These are phyloP conservation scores for Clostera curtula DNA, from an alignment of 2,888 invertebrate genomes.

Conservation along the genomic window DNA sequence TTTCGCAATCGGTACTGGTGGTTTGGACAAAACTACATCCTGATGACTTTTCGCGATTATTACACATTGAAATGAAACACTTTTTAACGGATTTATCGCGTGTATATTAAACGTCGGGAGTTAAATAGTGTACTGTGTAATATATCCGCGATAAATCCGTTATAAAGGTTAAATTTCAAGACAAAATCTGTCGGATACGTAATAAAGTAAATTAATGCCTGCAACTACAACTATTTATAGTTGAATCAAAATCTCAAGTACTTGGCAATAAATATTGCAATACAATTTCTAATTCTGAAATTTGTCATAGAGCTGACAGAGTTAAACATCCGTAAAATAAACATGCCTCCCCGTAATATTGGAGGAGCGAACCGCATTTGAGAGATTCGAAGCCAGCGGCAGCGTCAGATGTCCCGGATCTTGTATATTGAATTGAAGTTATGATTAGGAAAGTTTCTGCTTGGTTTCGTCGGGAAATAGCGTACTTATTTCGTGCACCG, in stretches of 20 bases:
- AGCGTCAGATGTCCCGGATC: constrained; percentile 34
- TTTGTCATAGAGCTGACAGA: constrained; percentile 33
- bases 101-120: no score
- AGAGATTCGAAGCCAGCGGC: constrained; percentile 47
- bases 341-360: constrained; percentile 45
- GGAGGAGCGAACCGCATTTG: constrained; percentile 28
- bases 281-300: constrained; percentile 15
- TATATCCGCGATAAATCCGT: no score
- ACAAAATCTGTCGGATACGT: no score
- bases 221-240: constrained; percentile 16
- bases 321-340: constrained; percentile 60
- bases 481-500: constrained; percentile 22
- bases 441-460: constrained; percentile 49
- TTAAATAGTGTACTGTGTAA: no score
- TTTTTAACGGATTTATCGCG: no score
- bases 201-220: constrained; percentile 7
- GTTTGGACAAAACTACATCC: no score
- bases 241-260: constrained; percentile 5
- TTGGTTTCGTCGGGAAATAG: constrained; percentile 26
- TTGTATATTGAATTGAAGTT: constrained; percentile 55
- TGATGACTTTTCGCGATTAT: no score
- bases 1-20: no score
- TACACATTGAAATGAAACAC: no score
- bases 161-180: no score
- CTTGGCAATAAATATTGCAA: constrained; percentile 4